phyloP scores from a whole-genome alignment of 2,113 vertebrate genomes.

The Poicephalus meyeri region DNA sequence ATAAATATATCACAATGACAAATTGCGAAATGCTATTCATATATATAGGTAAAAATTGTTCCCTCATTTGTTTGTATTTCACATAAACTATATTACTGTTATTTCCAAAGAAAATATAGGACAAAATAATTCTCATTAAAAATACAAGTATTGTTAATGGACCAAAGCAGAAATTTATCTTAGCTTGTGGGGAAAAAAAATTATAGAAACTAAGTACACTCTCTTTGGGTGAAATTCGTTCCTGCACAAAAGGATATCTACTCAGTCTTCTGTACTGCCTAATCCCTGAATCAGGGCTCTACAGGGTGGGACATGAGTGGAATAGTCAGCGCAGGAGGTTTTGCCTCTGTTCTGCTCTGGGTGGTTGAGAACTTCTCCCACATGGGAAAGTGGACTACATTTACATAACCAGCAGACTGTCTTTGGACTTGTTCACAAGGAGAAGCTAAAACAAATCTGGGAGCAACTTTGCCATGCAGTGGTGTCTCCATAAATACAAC shows the following conservation, averaged over 20 bases:
- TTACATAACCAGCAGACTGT: neutral
- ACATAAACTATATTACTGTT: conserved; percentile 60
- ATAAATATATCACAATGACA: conserved; percentile 72
- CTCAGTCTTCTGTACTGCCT: neutral
- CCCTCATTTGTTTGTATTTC: conserved; percentile 71
- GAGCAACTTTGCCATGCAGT: neutral
- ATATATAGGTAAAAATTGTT: conserved; percentile 56
- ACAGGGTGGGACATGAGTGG: neutral
- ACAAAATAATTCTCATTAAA: conserved; percentile 70
- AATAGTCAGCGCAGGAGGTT: neutral
- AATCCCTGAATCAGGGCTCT: neutral
- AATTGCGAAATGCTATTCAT: conserved; percentile 68
- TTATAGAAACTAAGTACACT: neutral
- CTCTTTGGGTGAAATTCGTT: conserved; percentile 7
- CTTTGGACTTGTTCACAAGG: neutral
- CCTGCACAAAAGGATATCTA: neutral
- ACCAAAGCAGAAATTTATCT: conserved; percentile 65
- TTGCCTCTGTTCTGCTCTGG: neutral
- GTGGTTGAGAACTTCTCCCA: neutral
- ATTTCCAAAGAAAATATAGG: conserved; percentile 71
- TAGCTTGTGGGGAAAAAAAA: neutral
- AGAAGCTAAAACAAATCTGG: neutral
- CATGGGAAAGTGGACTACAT: neutral
- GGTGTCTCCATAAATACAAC: rapidly evolving
- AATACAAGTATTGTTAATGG: conserved; percentile 66